Percentiles rank a stretch among this genome's conserved stretches.
Evolutionary conservation across 2,888 invertebrate species (phyloP).

Genomic region (Dryobota labecula): DNA sequence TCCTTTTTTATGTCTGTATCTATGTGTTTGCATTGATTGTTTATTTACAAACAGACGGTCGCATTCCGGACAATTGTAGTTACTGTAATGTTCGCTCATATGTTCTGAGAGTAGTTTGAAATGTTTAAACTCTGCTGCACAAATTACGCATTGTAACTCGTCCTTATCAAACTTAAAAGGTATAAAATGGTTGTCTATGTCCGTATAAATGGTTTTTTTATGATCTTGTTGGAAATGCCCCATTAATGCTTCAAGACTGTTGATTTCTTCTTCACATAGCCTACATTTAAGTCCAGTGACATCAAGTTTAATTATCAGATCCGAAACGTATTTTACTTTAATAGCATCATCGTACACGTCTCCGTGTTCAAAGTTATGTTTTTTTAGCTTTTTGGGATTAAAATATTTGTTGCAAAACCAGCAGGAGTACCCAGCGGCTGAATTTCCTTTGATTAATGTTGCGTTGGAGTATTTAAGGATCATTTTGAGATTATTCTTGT

Average conservation of each 20-base stretch:
- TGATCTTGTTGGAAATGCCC: conserved; percentile 31
- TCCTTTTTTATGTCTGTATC: conserved; percentile 62
- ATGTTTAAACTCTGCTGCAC: conserved; percentile 70
- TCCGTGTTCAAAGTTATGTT: conserved; percentile 28
- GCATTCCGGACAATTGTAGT: conserved; percentile 77
- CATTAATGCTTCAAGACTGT: conserved; percentile 35
- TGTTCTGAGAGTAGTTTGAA: conserved; percentile 79
- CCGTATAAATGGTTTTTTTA: conserved; percentile 63
- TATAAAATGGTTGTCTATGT: conserved; percentile 77
- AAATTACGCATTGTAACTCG: conserved; percentile 72
- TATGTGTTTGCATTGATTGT: conserved; percentile 63
- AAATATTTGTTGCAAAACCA: conserved; percentile 30
- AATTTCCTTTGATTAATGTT: conserved; percentile 64
- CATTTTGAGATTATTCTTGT: conserved; percentile 61
- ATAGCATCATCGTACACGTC: conserved; percentile 35
- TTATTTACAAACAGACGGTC: conserved; percentile 73
- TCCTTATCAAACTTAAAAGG: conserved; percentile 78
- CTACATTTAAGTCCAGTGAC: conserved; percentile 37
- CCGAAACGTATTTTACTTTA: conserved; percentile 57
- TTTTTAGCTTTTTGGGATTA: conserved; percentile 8
- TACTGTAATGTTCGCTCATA: conserved; percentile 79
- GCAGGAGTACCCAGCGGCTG: conserved; percentile 64
- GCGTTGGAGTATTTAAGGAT: conserved; percentile 68
- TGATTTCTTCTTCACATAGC: conserved; percentile 20
- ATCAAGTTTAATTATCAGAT: conserved; percentile 46